phyloP scores from a whole-genome alignment of 2,113 vertebrate species.

The Eulacestoma nigropectus region DNA sequence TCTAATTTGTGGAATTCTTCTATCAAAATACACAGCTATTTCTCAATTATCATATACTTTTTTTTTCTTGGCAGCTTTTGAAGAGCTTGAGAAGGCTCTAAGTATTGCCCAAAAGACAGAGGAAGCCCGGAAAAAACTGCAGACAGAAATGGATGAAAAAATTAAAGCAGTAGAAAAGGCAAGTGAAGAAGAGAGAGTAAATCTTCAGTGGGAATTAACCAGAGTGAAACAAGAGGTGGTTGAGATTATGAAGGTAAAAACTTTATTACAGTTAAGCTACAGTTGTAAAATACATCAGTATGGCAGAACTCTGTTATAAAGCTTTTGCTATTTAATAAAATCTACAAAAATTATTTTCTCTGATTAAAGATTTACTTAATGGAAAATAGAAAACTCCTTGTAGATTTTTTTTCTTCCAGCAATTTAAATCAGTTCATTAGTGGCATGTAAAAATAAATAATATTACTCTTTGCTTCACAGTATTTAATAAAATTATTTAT shows the following conservation, averaged over 20 bases:
- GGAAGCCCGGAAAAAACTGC: constrained; percentile 84
- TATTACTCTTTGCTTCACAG: neutral
- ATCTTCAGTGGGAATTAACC: constrained; percentile 85
- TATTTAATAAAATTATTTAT: neutral
- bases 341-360: neutral
- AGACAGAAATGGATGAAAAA: constrained; percentile 87
- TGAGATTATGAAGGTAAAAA: constrained; percentile 87
- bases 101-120: constrained; percentile 84
- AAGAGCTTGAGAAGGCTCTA: constrained; percentile 90
- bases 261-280: neutral
- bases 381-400: neutral
- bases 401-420: neutral
- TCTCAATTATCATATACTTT: neutral
- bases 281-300: neutral
- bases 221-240: constrained; percentile 89
- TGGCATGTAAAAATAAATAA: neutral
- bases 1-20: neutral
- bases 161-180: constrained; percentile 82
- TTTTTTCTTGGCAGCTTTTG: constrained; percentile 81
- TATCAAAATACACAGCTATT: neutral
- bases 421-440: neutral
- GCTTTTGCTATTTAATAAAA: neutral
- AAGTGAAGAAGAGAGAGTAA: constrained; percentile 85
- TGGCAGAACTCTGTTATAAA: neutral
- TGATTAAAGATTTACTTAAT: neutral